phyloP scores from a whole-genome alignment of 2,888 invertebrate genomes.

The Hirudinaria manillensis region DNA sequence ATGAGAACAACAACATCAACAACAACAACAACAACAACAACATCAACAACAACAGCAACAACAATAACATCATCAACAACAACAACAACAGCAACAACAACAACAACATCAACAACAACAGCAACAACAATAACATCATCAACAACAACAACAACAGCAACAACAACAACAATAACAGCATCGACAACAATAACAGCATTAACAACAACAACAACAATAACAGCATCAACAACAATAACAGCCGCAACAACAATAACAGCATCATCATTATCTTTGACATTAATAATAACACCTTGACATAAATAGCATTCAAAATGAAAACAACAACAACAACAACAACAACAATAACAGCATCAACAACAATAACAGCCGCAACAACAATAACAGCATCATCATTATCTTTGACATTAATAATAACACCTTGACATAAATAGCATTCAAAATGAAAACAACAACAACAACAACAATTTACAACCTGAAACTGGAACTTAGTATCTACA shows the following conservation, averaged over 20 bases:
- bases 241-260: background rate
- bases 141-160: background rate
- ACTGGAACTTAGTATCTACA: too few species aligned
- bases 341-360: background rate
- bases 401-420: background rate
- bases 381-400: background rate
- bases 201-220: background rate
- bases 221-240: background rate
- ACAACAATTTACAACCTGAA: too few species aligned
- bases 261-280: background rate
- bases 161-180: background rate
- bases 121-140: background rate
- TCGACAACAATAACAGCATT: background rate
- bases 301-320: background rate
- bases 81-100: background rate
- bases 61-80: too few species aligned
- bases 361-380: background rate
- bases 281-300: background rate
- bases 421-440: background rate
- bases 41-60: too few species aligned
- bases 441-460: background rate
- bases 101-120: background rate
- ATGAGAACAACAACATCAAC: too few species aligned
- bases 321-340: constrained; percentile 1
- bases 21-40: too few species aligned